A percentile compares a stretch with the other conserved stretches of the same genome.
Conservation (phyloP, 2,113 vertebrate species). For the Tetraodon nigroviridis region DNA sequence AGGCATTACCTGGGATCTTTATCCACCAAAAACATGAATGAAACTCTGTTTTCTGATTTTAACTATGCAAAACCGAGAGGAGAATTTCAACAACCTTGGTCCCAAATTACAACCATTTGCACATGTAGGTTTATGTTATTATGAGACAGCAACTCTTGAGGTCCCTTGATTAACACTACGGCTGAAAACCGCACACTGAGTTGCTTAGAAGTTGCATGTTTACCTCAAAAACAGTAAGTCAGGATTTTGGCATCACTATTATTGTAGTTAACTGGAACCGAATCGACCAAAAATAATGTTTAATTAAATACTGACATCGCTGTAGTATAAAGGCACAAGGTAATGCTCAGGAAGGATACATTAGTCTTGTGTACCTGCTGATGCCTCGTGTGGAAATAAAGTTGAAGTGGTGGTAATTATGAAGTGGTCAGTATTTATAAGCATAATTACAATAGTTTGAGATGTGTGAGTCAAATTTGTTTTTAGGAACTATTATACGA, state of each 20-base stretch:
- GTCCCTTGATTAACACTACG: no score
- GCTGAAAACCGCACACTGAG: no score
- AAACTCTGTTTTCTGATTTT: not conserved
- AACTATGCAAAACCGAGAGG: not conserved
- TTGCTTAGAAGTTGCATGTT: no score
- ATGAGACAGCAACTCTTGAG: no score
- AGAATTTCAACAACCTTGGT: not conserved
- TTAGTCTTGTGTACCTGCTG: no score
- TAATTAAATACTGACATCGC: constrained; percentile 28
- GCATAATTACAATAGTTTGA: no score
- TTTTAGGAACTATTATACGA: no score
- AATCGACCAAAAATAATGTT: constrained; percentile 15
- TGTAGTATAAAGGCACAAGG: constrained; percentile 63
- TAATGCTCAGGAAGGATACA: constrained; percentile 34
- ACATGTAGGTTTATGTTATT: constrained; percentile 8
- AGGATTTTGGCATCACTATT: not conserved
- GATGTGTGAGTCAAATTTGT: no score
- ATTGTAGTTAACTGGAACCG: not conserved
- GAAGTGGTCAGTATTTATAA: no score
- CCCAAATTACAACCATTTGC: constrained; percentile 1
- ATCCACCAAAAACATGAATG: constrained; percentile 1
- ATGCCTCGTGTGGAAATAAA: no score
- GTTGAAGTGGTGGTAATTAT: no score
- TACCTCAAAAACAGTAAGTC: not conserved
- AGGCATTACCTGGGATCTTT: not conserved